Evolutionary conservation across 2,797 vertebrate genomes (phyloP).

Genomic region (Sarcophilus harrisii): DNA sequence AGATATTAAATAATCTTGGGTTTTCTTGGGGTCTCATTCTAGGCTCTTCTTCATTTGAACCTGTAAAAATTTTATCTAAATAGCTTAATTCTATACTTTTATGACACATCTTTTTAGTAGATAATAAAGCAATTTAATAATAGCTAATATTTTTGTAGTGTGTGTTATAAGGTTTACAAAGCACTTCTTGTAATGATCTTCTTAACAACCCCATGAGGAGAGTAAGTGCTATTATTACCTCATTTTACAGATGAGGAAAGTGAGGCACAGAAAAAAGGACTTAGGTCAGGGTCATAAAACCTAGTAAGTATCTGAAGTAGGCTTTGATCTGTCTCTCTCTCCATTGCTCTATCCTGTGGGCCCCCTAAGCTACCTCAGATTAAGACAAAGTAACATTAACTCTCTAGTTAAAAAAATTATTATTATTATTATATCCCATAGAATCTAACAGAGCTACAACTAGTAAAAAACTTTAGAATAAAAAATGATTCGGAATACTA

Average conservation of each 20-base stretch:
- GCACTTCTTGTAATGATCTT: neutral
- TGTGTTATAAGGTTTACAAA: neutral
- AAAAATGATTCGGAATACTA: neutral
- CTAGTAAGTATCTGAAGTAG: neutral
- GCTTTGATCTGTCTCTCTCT: neutral
- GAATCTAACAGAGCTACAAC: neutral
- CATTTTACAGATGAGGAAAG: neutral
- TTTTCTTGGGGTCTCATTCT: neutral
- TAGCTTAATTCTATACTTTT: slow-evolving; percentile 6
- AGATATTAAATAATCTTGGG: neutral
- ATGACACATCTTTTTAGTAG: neutral
- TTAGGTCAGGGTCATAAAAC: neutral
- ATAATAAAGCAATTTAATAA: neutral
- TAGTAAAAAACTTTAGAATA: neutral
- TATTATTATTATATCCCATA: neutral
- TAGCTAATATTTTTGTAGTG: neutral
- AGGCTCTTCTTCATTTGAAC: slow-evolving; percentile 1
- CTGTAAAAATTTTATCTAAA: slow-evolving; percentile 39
- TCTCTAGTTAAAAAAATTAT: neutral
- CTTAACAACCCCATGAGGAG: neutral
- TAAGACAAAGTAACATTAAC: neutral
- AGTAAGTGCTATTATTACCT: neutral
- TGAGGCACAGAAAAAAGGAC: neutral
- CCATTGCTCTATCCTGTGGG: neutral
- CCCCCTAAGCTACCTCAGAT: neutral